Evolutionary conservation across 2,888 invertebrate genomes (phyloP).

Genomic region (Xanthostigma xanthostigma): DNA sequence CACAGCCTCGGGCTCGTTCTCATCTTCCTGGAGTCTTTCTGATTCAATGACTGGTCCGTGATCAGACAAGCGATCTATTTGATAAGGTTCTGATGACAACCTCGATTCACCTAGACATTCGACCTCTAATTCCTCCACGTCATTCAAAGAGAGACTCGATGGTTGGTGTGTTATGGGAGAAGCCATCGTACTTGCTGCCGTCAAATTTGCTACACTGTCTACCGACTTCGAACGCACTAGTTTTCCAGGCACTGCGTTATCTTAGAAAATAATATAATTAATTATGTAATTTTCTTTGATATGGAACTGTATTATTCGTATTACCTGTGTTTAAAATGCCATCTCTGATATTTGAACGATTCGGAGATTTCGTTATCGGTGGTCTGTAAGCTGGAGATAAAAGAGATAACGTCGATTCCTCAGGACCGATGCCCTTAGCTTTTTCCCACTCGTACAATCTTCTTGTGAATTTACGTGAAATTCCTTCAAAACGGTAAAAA

Average conservation of each 20-base stretch:
- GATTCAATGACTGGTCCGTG: slow-evolving; percentile 13
- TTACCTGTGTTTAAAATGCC: too few species aligned
- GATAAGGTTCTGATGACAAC: slow-evolving; percentile 19
- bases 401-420: slow-evolving; percentile 70
- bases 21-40: slow-evolving; percentile 12
- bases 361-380: slow-evolving; percentile 3
- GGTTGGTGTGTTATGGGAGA: slow-evolving; percentile 45
- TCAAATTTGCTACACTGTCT: slow-evolving; percentile 46
- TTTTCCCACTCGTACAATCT: slow-evolving; percentile 88
- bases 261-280: slow-evolving; percentile 10
- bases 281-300: too few species aligned
- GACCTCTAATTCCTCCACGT: slow-evolving; percentile 50
- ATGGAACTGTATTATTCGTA: too few species aligned
- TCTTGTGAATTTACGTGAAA: slow-evolving; percentile 77
- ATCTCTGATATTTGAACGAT: too few species aligned
- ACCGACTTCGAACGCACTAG: slow-evolving; percentile 63
- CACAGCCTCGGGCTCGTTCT: slow-evolving; percentile 52
- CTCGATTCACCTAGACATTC: slow-evolving; percentile 23
- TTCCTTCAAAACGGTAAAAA: slow-evolving; percentile 70
- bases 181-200: slow-evolving; percentile 23
- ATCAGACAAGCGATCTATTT: slow-evolving; percentile 11
- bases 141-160: slow-evolving; percentile 59
- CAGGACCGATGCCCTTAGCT: slow-evolving; percentile 71
- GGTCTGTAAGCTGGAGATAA: slow-evolving; percentile 43
- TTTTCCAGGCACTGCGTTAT: slow-evolving; percentile 10